Evolutionary conservation across 2,113 vertebrate species (phyloP), one percentile per base, ranked within the genome.

Genomic region (Gila orcuttii): DNA sequence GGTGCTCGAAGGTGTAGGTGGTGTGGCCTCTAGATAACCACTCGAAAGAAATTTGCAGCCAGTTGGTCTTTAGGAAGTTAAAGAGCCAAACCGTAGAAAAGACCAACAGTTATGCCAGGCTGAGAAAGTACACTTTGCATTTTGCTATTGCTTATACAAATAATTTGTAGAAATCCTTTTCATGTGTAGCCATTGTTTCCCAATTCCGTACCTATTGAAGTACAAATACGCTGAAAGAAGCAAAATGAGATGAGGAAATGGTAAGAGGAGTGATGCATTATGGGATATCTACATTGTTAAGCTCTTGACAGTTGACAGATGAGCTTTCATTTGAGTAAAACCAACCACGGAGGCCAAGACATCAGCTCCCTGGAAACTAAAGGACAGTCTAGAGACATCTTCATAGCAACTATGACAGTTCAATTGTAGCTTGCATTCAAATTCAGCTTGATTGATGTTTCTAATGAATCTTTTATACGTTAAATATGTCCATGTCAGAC

Each of bases 221-320:
- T 21, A 50, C 66, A 31, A 68, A 52, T 17, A 36, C 4, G 33
- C 39, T 12, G 59, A 71, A 86, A 50, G n/a, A 36, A 4, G 5
- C 9, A 3, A 23, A 62, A 36, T 47, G 33, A 74, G 45, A 45
- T 81, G 42, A 36, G 25, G 47, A 79, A 68, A 74, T 64, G 52
- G 55, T 68, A n/a, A 50, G 93, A 92, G 91, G 93, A 92, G 89
- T 60, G 79, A 94, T 95, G 95, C 95, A 95, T 93, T 92, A 93
- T 92, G 91, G 92, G 90, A 28, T 0, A 89, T 89, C 87, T 92
- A 92, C 91, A 94, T 95, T 96, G 95, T 94, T 96, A 96, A 95
- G 89, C 86, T 84, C 60, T 90, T 96, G 96, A 96, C 96, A 96
- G 93, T 89, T 97, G 96, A 97, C 85, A 92, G 95, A 97, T 96